Percentiles rank a stretch among this genome's conserved stretches.
phyloP scores from a whole-genome alignment of 2,888 invertebrate species.

The Diloba caeruleocephala region DNA sequence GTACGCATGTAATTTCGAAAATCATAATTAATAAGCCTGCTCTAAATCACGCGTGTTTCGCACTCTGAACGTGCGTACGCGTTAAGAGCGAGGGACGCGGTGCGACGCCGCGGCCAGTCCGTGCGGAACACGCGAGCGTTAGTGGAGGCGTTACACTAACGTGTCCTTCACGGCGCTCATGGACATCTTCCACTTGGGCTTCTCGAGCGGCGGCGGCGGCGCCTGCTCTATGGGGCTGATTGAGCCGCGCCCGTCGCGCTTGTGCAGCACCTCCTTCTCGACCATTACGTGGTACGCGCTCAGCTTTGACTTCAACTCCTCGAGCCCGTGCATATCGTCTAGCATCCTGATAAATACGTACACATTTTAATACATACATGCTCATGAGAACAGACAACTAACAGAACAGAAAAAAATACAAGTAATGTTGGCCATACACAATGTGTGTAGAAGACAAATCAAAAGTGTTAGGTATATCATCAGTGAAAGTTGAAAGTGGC shows the following conservation, averaged over 20 bases:
- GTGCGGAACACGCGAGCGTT: conserved; percentile 16
- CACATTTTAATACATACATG: conserved; percentile 51
- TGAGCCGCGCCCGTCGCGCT: conserved; percentile 77
- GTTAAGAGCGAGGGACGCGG: not conserved
- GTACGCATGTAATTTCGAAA: conserved; percentile 3
- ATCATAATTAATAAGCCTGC: not conserved
- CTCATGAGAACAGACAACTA: conserved; percentile 21
- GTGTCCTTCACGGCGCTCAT: conserved; percentile 89
- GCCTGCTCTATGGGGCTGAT: conserved; percentile 83
- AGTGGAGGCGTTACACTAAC: conserved; percentile 65
- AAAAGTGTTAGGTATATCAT: conserved; percentile 22
- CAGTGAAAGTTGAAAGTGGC: not conserved
- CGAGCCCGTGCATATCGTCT: conserved; percentile 92
- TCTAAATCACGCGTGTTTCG: conserved; percentile 28
- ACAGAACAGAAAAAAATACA: conserved; percentile 20
- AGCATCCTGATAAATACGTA: conserved; percentile 82
- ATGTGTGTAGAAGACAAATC: not conserved
- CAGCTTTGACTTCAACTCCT: conserved; percentile 93
- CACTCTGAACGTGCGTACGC: no score
- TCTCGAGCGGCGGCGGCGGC: conserved; percentile 85
- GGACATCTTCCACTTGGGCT: conserved; percentile 92
- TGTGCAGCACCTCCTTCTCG: conserved; percentile 90
- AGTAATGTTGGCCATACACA: conserved; percentile 17
- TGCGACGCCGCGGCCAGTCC: not conserved
- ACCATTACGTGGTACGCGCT: conserved; percentile 94